Evolutionary conservation across 2,888 invertebrate genomes (phyloP), one percentile per base, ranked within the genome.

Genomic region (Camptogramma bilineatum): DNA sequence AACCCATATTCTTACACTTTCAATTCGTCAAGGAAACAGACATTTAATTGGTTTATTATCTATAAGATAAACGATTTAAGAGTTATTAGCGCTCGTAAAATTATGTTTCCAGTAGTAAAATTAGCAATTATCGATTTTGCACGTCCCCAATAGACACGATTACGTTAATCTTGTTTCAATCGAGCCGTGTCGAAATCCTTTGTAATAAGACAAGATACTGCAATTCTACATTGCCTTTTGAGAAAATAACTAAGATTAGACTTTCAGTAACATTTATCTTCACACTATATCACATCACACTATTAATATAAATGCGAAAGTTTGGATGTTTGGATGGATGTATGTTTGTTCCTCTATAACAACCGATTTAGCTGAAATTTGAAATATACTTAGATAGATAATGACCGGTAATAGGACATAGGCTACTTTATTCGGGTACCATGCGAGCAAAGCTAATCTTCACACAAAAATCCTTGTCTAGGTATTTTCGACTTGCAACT

Each of bases 41-140:
- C 18, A 61, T n/a, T 44, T 57, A 51, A 65, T 57, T 44, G 53
- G 18, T 57, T 57, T 53, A 61, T 61, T 62, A 57, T 61, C 56
- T 47, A 64, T 46, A 44, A 44, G 50, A 53, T 57, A 61, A 64
- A 55, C 51, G 21, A 39, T 46, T 46, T 61, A 54, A 57, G 17
- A 46, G 63, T 60, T 54, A 69, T 69, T 66, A 66, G n/a, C 42
- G 62, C 51, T 69, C 68, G 65, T 69, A 63, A 66, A 68, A 63
- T 46, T 31, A 28, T 52, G 34, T 56, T 56, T 59, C 31, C 53
- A 65, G 65, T 63, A 58, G 61, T 65, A 60, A 65, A 61, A 65
- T 65, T 55, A 63, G 34, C 65, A 63, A 69, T 66, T 58, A 69
- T 58, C 60, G 63, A 69, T 66, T 64, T 63, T 54, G 54, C 65